Evolutionary conservation across 2,888 invertebrate genomes (phyloP), one percentile per base, ranked within the genome.

Genomic region (Eledone cirrhosa): DNA sequence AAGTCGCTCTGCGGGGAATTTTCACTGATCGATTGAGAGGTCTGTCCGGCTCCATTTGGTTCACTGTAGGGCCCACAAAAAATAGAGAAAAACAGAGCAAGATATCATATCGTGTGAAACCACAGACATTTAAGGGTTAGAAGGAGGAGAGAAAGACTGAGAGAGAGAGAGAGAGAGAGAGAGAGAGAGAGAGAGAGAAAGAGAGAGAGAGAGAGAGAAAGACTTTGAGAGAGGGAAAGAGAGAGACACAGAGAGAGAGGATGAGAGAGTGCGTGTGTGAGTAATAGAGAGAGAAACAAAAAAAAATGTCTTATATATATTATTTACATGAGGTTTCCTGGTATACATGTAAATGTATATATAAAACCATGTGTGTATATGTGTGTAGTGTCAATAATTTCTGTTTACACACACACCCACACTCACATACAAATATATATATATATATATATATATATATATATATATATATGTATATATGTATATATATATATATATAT

Each of bases 21-120:
- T 13, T 69, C 69, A 22, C 69, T 31, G 29, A 69, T 31, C 22
- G 69, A 19, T 69, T 69, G 69, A 13, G 69, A 33, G 14, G 33
- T 33, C n/a, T 31, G 13, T n/a, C 8, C 27, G 2, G 31, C 22
- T 33, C 33, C 22, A 19, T 33, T 69, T 33, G 22, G 33, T 33
- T 69, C 69, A 31, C 69, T 69, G 33, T 69, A 69, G 29, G 69
- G 69, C 69, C 69, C 69, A 69, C 69, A 69, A 19, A 33, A 63
- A 19, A 69, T 19, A 69, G 22, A 69, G 33, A 33, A 69, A 19
- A 69, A 69, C 31, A 69, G 13, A 69, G 27, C 19, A 67, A 67
- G 69, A 69, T 69, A 69, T 69, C 69, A 69, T 69, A 69, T 69
- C 69, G 69, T 69, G 31, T 69, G 69, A 69, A 33, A 22, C 31